Percentiles rank a stretch among this genome's conserved stretches.
These are phyloP conservation scores for Pseudolaguvia tuberculata DNA, from an alignment of 2,113 vertebrate genomes.

Conservation along the genomic window DNA sequence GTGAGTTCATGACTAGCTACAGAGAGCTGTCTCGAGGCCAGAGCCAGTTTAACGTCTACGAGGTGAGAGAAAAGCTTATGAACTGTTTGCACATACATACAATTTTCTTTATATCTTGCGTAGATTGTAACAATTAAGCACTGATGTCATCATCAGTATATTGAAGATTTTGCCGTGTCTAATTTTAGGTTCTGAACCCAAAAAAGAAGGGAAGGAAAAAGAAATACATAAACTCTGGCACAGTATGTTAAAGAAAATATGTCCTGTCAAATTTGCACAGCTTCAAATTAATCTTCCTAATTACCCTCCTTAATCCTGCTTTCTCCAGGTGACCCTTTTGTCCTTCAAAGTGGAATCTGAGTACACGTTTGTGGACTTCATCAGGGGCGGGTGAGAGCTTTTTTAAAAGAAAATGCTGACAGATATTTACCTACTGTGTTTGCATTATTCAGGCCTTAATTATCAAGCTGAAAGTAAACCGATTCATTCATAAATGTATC, in stretches of 20 bases:
- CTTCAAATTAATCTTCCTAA: constrained; percentile 33
- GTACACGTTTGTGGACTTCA: constrained; percentile 97
- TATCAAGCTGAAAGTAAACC: background rate
- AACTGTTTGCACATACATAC: too few relatives aligned
- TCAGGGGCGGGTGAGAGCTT: constrained; percentile 88
- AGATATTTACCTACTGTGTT: background rate
- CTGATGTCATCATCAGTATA: background rate
- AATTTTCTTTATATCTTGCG: background rate
- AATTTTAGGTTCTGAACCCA: constrained; percentile 86
- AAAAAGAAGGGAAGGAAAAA: constrained; percentile 99
- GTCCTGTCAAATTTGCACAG: constrained; percentile 35
- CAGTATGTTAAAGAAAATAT: constrained; percentile 71
- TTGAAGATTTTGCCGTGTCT: constrained; percentile 1
- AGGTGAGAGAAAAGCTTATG: constrained; percentile 54
- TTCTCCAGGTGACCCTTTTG: constrained; percentile 85
- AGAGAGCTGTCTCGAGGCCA: constrained; percentile 92
- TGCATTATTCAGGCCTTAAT: background rate
- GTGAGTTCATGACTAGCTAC: constrained; percentile 98
- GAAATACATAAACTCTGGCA: constrained; percentile 96
- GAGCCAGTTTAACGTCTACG: constrained; percentile 88
- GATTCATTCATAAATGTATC: too few relatives aligned
- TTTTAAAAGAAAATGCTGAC: background rate
- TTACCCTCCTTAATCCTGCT: constrained; percentile 27
- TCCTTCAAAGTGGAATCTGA: constrained; percentile 96
- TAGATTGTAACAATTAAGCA: background rate